phyloP scores from a whole-genome alignment of 2,797 vertebrate species.

The Microcaecilia unicolor region DNA sequence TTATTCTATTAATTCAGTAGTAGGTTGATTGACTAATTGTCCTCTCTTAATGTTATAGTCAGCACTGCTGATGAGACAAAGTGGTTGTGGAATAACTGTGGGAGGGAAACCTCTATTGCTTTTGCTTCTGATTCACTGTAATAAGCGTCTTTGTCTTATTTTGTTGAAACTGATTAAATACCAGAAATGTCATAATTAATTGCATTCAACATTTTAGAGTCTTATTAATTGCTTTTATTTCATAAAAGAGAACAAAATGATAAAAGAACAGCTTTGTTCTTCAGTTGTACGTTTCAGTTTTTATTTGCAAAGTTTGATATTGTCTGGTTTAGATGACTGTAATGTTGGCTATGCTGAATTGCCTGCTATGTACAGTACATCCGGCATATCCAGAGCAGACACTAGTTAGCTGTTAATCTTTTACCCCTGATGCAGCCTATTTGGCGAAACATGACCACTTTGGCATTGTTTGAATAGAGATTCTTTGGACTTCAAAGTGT shows the following conservation, averaged over 20 bases:
- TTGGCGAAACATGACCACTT: too few species aligned
- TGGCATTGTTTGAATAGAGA: too few species aligned
- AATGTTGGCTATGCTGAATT: too few species aligned
- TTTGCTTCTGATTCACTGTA: constrained; percentile 35
- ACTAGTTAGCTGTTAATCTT: too few species aligned
- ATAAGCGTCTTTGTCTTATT: constrained; percentile 33
- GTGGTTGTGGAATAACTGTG: constrained; percentile 28
- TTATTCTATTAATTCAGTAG: constrained; percentile 40
- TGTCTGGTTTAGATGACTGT: too few species aligned
- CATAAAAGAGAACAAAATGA: constrained; percentile 30
- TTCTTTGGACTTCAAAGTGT: too few species aligned
- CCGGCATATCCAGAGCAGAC: too few species aligned
- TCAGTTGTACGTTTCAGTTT: too few species aligned
- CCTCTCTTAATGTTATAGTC: constrained; percentile 37
- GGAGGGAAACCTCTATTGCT: constrained; percentile 32
- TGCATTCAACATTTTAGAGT: constrained; percentile 31
- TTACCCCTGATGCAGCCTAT: too few species aligned
- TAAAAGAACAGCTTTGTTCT: too few species aligned
- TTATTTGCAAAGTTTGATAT: too few species aligned
- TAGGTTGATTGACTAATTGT: constrained; percentile 44
- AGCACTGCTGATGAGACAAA: constrained; percentile 35
- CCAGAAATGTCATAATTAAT: constrained; percentile 24
- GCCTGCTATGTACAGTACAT: too few species aligned
- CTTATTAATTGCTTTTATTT: constrained; percentile 33
- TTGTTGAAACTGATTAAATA: constrained; percentile 31